These are phyloP conservation scores for Acronicta psi DNA, from an alignment of 2,888 invertebrate species.

Conservation along the genomic window DNA sequence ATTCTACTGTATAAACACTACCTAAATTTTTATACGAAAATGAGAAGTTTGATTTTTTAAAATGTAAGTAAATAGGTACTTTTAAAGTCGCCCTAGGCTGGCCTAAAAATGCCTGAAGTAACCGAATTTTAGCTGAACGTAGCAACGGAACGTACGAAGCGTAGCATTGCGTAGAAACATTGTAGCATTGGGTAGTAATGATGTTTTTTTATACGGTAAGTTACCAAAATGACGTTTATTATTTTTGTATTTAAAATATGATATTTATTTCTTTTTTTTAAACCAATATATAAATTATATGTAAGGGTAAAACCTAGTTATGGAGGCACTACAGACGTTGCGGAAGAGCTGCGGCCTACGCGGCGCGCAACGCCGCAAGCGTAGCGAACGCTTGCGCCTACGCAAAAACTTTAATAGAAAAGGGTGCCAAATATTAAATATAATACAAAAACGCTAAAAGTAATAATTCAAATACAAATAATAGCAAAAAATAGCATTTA, in stretches of 20 bases:
- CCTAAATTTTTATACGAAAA: no score
- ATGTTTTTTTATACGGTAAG: no score
- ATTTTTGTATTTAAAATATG: not conserved
- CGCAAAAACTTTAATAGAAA: conserved; percentile 31
- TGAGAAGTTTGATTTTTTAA: no score
- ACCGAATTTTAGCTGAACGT: no score
- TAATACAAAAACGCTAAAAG: conserved; percentile 57
- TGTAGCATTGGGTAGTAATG: no score
- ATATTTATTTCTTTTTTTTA: not conserved
- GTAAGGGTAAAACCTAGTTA: not conserved
- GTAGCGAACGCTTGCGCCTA: conserved; percentile 11
- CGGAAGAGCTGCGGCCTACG: conserved; percentile 31
- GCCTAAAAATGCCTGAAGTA: no score
- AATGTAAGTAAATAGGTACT: no score
- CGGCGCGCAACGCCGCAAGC: conserved; percentile 30
- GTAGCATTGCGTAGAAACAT: no score
- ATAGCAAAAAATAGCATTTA: conserved; percentile 68
- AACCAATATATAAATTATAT: not conserved
- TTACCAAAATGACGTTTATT: no score
- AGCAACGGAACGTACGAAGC: no score
- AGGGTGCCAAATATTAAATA: conserved; percentile 42
- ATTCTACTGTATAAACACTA: no score
- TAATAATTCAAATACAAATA: conserved; percentile 64
- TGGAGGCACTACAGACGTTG: not conserved
- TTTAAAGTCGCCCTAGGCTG: no score